These are phyloP conservation scores for Acleris sparsana DNA, from an alignment of 2,888 invertebrate species.

Conservation along the genomic window DNA sequence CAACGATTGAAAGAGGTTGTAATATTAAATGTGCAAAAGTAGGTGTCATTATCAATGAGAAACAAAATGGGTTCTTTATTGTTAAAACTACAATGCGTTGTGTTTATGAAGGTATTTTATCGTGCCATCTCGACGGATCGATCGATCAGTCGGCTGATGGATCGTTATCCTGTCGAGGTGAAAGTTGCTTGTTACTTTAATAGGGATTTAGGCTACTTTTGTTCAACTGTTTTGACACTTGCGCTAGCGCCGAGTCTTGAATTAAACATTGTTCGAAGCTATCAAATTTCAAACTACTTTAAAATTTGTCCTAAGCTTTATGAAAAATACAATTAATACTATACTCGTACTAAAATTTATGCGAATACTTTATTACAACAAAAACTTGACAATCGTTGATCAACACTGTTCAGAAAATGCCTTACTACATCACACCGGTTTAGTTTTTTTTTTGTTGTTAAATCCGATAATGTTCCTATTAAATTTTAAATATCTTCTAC, in stretches of 20 bases:
- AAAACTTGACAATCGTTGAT: too few species aligned
- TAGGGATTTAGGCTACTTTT: slow-evolving; percentile 42
- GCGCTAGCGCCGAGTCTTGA: not conserved
- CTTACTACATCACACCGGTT: too few species aligned
- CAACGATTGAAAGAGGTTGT: not conserved
- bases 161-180: slow-evolving; percentile 58
- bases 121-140: slow-evolving; percentile 47
- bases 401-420: too few species aligned
- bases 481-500: too few species aligned
- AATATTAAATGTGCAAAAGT: slow-evolving; percentile 38
- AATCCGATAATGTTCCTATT: too few species aligned
- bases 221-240: slow-evolving; percentile 8
- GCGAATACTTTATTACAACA: too few species aligned
- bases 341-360: too few species aligned
- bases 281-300: too few species aligned
- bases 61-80: slow-evolving; percentile 48
- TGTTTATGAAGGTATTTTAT: slow-evolving; percentile 51
- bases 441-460: too few species aligned
- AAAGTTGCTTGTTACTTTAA: slow-evolving; percentile 51
- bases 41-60: slow-evolving; percentile 48
- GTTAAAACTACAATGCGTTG: slow-evolving; percentile 44
- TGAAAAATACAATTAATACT: too few species aligned
- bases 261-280: not conserved
- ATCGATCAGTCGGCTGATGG: slow-evolving; percentile 61
- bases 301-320: too few species aligned